Conservation (phyloP, 2,797 vertebrate species). For the Pantherophis alleghaniensis region DNA sequence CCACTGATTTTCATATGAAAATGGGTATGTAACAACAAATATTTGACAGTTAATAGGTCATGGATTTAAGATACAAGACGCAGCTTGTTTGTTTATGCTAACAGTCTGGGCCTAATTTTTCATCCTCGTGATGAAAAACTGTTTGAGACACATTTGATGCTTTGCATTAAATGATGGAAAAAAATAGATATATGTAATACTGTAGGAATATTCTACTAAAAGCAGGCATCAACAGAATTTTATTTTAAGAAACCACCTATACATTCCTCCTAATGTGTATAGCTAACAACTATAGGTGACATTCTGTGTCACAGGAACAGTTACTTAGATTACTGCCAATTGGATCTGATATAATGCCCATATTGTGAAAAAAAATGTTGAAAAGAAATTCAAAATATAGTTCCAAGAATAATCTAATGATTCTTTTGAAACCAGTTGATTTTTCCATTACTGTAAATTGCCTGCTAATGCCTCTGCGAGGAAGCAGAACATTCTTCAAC, state of each 20-base stretch:
- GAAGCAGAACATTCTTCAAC: neutral
- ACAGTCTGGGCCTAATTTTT: neutral
- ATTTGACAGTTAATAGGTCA: neutral
- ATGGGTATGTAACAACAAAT: neutral
- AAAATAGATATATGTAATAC: neutral
- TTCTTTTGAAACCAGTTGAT: neutral
- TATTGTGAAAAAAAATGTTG: neutral
- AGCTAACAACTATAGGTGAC: neutral
- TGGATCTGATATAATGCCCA: neutral
- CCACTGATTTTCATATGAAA: neutral
- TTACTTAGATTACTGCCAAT: neutral
- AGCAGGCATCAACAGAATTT: neutral
- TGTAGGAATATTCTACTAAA: neutral
- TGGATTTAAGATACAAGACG: neutral
- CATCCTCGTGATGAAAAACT: neutral
- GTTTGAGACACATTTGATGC: no score
- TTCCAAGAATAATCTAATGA: neutral
- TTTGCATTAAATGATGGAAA: neutral
- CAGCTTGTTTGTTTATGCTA: neutral
- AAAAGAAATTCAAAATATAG: neutral
- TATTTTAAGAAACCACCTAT: neutral
- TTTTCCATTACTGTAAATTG: neutral
- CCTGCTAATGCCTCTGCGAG: neutral
- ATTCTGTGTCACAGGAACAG: neutral
- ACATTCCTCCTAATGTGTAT: no score